Evolutionary conservation across 2,888 invertebrate genomes (phyloP).

Genomic region (Anticlea derivata): DNA sequence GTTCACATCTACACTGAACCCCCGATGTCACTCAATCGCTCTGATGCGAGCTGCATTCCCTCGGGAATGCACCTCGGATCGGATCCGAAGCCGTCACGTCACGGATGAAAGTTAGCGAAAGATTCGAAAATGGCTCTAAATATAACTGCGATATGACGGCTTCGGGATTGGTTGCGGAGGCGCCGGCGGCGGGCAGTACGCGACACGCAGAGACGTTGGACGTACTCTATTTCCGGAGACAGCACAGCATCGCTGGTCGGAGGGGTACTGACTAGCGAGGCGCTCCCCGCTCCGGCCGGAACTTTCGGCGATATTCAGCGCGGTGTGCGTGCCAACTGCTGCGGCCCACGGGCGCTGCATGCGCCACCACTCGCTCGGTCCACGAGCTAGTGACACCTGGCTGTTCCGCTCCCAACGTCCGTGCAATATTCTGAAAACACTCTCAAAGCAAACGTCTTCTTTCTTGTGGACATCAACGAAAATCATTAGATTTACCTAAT

Average conservation of each 20-base stretch:
- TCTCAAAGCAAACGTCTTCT: no score
- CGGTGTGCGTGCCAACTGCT: slow-evolving; percentile 65
- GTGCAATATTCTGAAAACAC: neutral
- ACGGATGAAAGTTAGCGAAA: slow-evolving; percentile 43
- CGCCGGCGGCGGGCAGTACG: slow-evolving; percentile 47
- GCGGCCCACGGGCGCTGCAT: slow-evolving; percentile 43
- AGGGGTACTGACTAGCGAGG: slow-evolving; percentile 77
- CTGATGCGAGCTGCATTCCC: slow-evolving; percentile 60
- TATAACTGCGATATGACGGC: slow-evolving; percentile 72
- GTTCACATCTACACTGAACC: slow-evolving; percentile 72
- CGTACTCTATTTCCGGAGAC: slow-evolving; percentile 85
- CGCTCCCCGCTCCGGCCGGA: slow-evolving; percentile 59
- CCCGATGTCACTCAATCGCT: slow-evolving; percentile 44
- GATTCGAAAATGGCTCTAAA: slow-evolving; percentile 51
- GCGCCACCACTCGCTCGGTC: slow-evolving; percentile 23
- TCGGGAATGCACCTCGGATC: slow-evolving; percentile 66
- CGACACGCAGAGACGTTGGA: slow-evolving; percentile 60
- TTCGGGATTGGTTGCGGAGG: slow-evolving; percentile 54
- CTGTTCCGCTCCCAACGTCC: neutral
- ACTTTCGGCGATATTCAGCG: slow-evolving; percentile 68
- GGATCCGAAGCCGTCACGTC: slow-evolving; percentile 59
- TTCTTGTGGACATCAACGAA: no score
- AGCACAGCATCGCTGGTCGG: slow-evolving; percentile 85
- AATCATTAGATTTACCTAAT: no score
- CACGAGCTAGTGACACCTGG: slow-evolving; percentile 1